Evolutionary conservation across 2,888 invertebrate genomes (phyloP), one percentile per base, ranked within the genome.

Genomic region (Adineta ricciae): DNA sequence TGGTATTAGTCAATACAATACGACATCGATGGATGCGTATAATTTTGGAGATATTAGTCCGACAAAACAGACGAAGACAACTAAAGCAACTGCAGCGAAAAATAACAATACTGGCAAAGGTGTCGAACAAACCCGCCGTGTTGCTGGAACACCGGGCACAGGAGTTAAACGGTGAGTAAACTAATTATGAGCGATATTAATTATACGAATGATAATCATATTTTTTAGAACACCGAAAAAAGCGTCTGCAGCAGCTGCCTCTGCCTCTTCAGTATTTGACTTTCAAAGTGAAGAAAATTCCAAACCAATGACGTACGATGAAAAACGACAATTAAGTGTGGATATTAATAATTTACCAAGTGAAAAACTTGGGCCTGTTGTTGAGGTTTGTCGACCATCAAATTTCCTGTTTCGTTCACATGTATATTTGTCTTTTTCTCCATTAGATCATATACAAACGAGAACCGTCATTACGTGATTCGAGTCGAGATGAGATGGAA

Each of bases 401-500:
- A n/a, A n/a, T n/a, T n/a, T n/a, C n/a, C n/a, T 32, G 16, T n/a
- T 78, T n/a, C n/a, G n/a, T n/a, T n/a, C n/a, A n/a, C n/a, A n/a
- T n/a, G n/a, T n/a, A n/a, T n/a, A n/a, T n/a, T n/a, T n/a, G n/a
- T n/a, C n/a, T n/a, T n/a, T n/a, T n/a, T n/a, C n/a, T n/a, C n/a
- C n/a, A 32, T 14, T 96, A 97, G 91, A 99, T 99, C 89, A 99
- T 99, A 90, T 97, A 99, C 92, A 95, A 95, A 88, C 93, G 98
- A 89, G 99, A 99, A 90, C 97, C 97, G 87, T 96, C 96, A 88
- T 92, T 97, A 88, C 93, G 97, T 89, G 98, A 99, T 92, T 98
- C 97, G 46, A 99, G 99, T 92, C 98, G 98, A 49, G 99, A 99
- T 91, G 99, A 99, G 92, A 98, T 99, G 88, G 99, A 99, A 92